Conservation (phyloP, 1,140 invertebrate genomes). For the Akabosia matsudoensis region DNA sequence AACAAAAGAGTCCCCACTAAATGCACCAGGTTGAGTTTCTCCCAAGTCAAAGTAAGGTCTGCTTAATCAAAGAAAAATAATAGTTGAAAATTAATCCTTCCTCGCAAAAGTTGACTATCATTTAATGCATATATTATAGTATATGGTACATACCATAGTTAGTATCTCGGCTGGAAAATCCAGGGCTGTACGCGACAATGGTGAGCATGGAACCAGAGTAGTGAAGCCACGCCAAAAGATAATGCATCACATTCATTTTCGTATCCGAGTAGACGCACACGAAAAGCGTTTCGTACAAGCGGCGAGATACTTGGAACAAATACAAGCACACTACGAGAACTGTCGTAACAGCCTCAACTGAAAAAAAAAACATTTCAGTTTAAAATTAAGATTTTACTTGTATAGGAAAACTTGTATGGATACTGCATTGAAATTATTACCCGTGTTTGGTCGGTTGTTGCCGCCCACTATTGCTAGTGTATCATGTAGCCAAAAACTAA, state of each 20-base stretch:
- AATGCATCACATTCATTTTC: slow-evolving; percentile 75
- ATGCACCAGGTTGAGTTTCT: slow-evolving; percentile 48
- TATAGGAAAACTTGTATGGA: neutral
- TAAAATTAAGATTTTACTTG: too few species aligned
- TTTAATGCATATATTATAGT: too few species aligned
- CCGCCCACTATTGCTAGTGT: slow-evolving; percentile 24
- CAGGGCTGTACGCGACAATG: slow-evolving; percentile 52
- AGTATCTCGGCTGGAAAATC: slow-evolving; percentile 2
- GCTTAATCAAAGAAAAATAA: neutral
- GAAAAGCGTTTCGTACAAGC: slow-evolving; percentile 73
- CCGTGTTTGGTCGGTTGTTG: slow-evolving; percentile 5
- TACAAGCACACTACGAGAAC: slow-evolving; percentile 61
- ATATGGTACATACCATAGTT: neutral
- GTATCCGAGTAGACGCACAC: slow-evolving; percentile 74
- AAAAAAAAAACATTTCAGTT: slow-evolving; percentile 48
- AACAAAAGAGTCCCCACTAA: slow-evolving; percentile 61
- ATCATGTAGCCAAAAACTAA: slow-evolving; percentile 2
- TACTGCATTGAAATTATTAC: slow-evolving; percentile 4
- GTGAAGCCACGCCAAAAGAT: slow-evolving; percentile 68
- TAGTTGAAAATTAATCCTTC: neutral
- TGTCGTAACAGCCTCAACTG: slow-evolving; percentile 58
- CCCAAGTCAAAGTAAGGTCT: neutral
- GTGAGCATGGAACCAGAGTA: slow-evolving; percentile 51
- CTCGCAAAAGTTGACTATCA: neutral
- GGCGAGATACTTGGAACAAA: slow-evolving; percentile 65